Evolutionary conservation across 2,888 invertebrate species (phyloP).

Genomic region (Macrosoma leucophasiata): DNA sequence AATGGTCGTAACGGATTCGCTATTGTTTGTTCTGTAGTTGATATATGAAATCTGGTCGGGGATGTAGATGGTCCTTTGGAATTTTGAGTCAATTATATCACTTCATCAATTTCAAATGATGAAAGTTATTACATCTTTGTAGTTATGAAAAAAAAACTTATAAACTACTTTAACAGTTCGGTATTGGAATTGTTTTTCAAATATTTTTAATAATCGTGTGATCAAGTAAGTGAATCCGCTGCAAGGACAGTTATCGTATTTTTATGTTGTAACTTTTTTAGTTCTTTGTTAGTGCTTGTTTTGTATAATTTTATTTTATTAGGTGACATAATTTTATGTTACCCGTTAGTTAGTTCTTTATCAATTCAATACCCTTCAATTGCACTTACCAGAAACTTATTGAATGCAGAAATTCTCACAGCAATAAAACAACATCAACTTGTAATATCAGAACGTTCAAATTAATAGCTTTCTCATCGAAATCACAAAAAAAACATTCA

Average conservation of each 20-base stretch:
- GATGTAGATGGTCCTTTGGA: slow-evolving; percentile 12
- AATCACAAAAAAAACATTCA: too few species aligned
- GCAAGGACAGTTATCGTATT: slow-evolving; percentile 19
- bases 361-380: too few species aligned
- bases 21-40: slow-evolving; percentile 34
- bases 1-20: slow-evolving; percentile 56
- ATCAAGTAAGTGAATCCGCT: too few species aligned
- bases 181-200: too few species aligned
- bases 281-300: slow-evolving; percentile 12
- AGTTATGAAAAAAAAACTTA: too few species aligned
- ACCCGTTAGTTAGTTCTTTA: too few species aligned
- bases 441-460: slow-evolving; percentile 31
- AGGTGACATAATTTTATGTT: too few species aligned
- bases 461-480: slow-evolving; percentile 64
- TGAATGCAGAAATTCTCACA: slow-evolving; percentile 37
- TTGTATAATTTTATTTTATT: slow-evolving; percentile 14
- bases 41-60: slow-evolving; percentile 28
- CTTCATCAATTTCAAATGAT: too few species aligned
- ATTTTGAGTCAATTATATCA: too few species aligned
- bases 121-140: too few species aligned
- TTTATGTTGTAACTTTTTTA: slow-evolving; percentile 35
- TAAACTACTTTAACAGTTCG: too few species aligned
- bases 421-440: slow-evolving; percentile 27
- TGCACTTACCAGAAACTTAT: slow-evolving; percentile 12
- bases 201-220: too few species aligned